phyloP scores from a whole-genome alignment of 2,113 vertebrate genomes.

The Oostethus manadensis region DNA sequence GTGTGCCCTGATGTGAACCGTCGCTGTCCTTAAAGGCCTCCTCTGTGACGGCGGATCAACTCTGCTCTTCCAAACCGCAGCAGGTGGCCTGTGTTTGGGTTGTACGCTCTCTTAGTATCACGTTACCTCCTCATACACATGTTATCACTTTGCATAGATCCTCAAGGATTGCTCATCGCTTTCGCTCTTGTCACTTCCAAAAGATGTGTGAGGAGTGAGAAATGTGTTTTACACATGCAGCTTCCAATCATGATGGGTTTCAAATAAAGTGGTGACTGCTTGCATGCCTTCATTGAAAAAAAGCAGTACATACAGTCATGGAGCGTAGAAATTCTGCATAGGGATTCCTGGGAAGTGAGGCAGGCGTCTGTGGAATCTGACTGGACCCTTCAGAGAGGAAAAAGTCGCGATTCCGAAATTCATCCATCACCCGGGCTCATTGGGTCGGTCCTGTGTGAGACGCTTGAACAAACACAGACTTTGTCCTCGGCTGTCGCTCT shows the following conservation, averaged over 20 bases:
- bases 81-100: slow-evolving; percentile 67
- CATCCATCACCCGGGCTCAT: slow-evolving; percentile 44
- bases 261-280: slow-evolving; percentile 17
- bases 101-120: slow-evolving; percentile 44
- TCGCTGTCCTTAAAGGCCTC: slow-evolving; percentile 45
- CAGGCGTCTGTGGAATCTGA: slow-evolving; percentile 41
- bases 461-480: slow-evolving; percentile 66
- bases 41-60: slow-evolving; percentile 36
- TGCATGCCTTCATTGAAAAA: neutral
- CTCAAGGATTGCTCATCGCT: slow-evolving; percentile 26
- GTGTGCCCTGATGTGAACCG: slow-evolving; percentile 61
- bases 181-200: slow-evolving; percentile 20
- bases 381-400: slow-evolving; percentile 22
- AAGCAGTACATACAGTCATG: neutral
- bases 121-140: slow-evolving; percentile 48
- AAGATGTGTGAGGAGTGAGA: slow-evolving; percentile 21
- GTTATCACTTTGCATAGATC: slow-evolving; percentile 56
- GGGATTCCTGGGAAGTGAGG: slow-evolving; percentile 48
- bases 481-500: slow-evolving; percentile 42
- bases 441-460: slow-evolving; percentile 44
- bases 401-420: slow-evolving; percentile 37
- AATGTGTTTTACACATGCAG: slow-evolving; percentile 40
- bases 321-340: neutral
- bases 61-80: slow-evolving; percentile 50
- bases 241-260: slow-evolving; percentile 29